Percentiles rank a stretch among this genome's conserved stretches.
These are phyloP conservation scores for Stenopsyche tienmushanensis DNA, from an alignment of 1,140 invertebrate genomes.

Conservation along the genomic window DNA sequence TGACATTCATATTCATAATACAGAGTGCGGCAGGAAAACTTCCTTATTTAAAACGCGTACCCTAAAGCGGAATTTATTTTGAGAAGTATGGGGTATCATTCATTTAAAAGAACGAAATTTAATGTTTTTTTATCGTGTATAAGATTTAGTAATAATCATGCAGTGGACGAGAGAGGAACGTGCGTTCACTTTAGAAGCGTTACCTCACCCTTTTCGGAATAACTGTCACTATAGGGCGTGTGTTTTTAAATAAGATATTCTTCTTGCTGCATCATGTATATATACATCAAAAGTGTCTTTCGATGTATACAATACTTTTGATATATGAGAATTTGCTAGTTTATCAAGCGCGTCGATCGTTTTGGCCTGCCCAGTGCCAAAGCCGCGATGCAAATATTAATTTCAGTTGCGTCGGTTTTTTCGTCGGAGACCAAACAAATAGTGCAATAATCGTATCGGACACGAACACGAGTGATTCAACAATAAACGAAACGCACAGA, in stretches of 20 bases:
- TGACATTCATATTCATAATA: too few relatives aligned
- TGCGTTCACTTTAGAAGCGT: too few relatives aligned
- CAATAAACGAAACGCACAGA: background rate
- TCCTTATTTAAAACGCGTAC: too few relatives aligned
- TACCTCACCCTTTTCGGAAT: too few relatives aligned
- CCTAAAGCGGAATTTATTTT: too few relatives aligned
- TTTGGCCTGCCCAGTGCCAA: background rate
- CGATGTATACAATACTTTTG: background rate
- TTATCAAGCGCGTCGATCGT: background rate
- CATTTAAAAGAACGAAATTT: too few relatives aligned
- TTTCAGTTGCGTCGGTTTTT: background rate
- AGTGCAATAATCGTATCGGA: conserved; percentile 5
- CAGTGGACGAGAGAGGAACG: too few relatives aligned
- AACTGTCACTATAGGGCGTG: too few relatives aligned
- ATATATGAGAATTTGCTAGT: too few relatives aligned
- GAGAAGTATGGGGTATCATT: too few relatives aligned
- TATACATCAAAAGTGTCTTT: background rate
- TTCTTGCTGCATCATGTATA: conserved; percentile 1
- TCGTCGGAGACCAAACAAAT: background rate
- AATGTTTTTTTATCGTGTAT: background rate
- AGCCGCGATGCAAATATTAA: background rate
- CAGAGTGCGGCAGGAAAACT: too few relatives aligned
- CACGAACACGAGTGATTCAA: background rate
- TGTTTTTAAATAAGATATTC: too few relatives aligned
- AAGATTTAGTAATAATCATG: conserved; percentile 1